These are phyloP conservation scores for Euzetes globulus DNA, from an alignment of 2,888 invertebrate genomes.

Conservation along the genomic window DNA sequence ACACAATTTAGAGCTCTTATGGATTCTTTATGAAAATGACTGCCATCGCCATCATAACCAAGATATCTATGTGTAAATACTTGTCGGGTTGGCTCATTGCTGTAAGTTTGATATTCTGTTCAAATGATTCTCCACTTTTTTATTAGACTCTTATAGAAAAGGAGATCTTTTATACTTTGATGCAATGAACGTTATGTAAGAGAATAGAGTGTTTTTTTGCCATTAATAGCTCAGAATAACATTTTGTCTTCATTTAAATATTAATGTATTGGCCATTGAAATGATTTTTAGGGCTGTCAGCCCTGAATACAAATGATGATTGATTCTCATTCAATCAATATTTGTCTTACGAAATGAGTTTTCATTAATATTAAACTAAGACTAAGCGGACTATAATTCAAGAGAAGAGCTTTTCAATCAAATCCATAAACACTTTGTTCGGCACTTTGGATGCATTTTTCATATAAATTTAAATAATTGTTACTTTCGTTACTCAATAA, in stretches of 20 bases:
- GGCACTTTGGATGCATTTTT: too few relatives aligned
- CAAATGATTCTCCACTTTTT: too few relatives aligned
- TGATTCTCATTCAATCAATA: background rate
- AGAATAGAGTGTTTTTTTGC: too few relatives aligned
- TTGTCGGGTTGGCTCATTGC: constrained; percentile 86
- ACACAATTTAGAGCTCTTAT: constrained; percentile 13
- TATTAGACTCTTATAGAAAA: too few relatives aligned
- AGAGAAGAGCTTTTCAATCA: background rate
- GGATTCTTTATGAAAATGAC: constrained; percentile 30
- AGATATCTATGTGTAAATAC: constrained; percentile 66
- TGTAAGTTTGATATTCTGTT: constrained; percentile 9
- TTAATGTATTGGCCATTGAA: background rate
- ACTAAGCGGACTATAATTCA: background rate
- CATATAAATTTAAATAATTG: background rate
- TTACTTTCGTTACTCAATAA: background rate
- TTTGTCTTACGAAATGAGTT: background rate
- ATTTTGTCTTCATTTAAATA: background rate
- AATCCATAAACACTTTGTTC: background rate
- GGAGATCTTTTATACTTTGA: background rate
- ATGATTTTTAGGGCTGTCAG: background rate
- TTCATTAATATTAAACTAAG: background rate
- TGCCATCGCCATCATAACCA: constrained; percentile 26
- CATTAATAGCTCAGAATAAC: background rate
- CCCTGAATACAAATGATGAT: background rate
- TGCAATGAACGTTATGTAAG: background rate